phyloP scores from a whole-genome alignment of 1,140 invertebrate genomes.

The Ladona fulva region DNA sequence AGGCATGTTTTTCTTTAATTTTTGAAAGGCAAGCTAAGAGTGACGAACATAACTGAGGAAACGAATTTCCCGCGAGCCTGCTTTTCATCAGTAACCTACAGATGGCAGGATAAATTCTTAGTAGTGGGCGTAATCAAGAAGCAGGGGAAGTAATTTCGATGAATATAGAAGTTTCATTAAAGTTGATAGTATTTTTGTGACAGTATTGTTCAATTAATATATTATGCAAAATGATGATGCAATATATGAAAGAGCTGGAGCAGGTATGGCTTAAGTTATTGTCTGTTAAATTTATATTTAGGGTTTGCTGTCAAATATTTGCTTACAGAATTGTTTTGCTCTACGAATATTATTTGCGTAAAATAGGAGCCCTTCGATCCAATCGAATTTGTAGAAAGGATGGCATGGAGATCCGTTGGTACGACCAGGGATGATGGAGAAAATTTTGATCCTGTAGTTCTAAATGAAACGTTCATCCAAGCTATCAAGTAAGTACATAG shows the following conservation, averaged over 20 bases:
- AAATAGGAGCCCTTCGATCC: constrained; percentile 88
- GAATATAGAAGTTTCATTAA: neutral
- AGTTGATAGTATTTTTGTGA: neutral
- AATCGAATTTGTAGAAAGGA: constrained; percentile 92
- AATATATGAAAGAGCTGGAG: constrained; percentile 73
- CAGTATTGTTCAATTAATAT: neutral
- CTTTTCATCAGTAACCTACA: too few relatives aligned
- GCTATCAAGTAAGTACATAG: constrained; percentile 66
- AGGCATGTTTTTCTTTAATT: too few relatives aligned
- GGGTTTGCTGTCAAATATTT: too few relatives aligned
- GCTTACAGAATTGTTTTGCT: too few relatives aligned
- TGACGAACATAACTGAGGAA: too few relatives aligned
- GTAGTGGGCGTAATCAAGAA: too few relatives aligned
- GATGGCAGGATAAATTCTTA: too few relatives aligned
- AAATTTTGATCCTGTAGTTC: constrained; percentile 61
- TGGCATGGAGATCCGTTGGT: constrained; percentile 87
- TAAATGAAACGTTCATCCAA: constrained; percentile 86
- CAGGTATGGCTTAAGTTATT: constrained; percentile 42
- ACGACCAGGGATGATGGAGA: constrained; percentile 58
- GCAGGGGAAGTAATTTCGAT: too few relatives aligned
- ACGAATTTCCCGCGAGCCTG: too few relatives aligned
- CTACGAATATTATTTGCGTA: constrained; percentile 15
- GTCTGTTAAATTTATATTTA: neutral
- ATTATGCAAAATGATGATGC: constrained; percentile 63
- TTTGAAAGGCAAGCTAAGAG: too few relatives aligned